These are phyloP conservation scores for Geopemphigus sp. DNA, from an alignment of 1,140 invertebrate genomes.

Conservation along the genomic window DNA sequence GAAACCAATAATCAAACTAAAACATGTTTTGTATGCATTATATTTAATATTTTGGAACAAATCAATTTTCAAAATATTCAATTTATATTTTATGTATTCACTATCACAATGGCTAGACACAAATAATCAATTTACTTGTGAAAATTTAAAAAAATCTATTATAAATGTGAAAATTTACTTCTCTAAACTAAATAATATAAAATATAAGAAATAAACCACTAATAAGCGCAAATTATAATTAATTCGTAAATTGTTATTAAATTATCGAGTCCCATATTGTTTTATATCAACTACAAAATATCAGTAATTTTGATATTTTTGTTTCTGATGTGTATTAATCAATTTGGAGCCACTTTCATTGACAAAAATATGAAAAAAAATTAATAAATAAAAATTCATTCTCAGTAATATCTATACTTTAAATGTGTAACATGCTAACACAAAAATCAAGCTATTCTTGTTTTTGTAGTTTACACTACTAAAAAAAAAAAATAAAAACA, in stretches of 20 bases:
- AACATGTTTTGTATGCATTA: neutral
- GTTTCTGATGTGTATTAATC: constrained; percentile 41
- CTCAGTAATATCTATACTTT: constrained; percentile 4
- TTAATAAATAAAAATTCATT: constrained; percentile 33
- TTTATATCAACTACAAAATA: constrained; percentile 30
- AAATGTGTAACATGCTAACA: constrained; percentile 21
- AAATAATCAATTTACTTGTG: too few species aligned
- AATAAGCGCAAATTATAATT: constrained; percentile 32
- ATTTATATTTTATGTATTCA: neutral
- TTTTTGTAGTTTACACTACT: constrained; percentile 19
- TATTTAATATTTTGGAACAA: neutral
- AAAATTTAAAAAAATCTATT: neutral
- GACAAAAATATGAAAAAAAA: constrained; percentile 29
- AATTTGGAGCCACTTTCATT: constrained; percentile 50
- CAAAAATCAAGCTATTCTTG: constrained; percentile 44
- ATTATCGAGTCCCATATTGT: constrained; percentile 6
- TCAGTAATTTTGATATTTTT: constrained; percentile 2
- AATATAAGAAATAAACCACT: neutral
- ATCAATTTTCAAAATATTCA: neutral
- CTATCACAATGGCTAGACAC: neutral
- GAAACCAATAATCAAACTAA: neutral
- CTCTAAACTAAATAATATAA: constrained; percentile 8
- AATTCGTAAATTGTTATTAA: neutral
- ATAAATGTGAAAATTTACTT: constrained; percentile 19
- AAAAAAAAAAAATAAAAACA: constrained; percentile 30